Conservation (phyloP, 2,888 invertebrate genomes). For the Ferdinandea cuprea region DNA sequence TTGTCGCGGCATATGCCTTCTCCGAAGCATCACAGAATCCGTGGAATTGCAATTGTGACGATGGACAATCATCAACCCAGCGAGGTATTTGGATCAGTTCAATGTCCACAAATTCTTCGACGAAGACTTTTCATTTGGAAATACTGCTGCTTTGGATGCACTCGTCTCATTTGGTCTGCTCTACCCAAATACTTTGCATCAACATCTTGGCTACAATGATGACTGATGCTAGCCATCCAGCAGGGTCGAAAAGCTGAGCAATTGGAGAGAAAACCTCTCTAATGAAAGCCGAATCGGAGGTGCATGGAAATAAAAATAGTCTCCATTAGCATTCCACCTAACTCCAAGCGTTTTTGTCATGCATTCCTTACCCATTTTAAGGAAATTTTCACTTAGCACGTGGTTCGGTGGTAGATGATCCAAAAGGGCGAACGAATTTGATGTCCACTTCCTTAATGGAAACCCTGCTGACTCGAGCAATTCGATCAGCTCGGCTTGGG, state of each 20-base stretch:
- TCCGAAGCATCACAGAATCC: background rate
- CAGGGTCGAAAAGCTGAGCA: background rate
- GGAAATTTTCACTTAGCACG: background rate
- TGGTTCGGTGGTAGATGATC: background rate
- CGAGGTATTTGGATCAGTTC: background rate
- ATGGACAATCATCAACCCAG: background rate
- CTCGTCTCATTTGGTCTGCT: no score
- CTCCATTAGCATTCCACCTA: no score
- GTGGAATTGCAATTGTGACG: background rate
- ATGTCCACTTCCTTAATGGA: no score
- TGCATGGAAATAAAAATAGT: background rate
- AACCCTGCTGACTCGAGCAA: background rate
- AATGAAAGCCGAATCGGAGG: background rate
- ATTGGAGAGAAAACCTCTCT: background rate
- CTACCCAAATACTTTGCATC: no score
- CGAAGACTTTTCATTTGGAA: no score
- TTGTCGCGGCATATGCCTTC: background rate
- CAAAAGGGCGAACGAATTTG: background rate
- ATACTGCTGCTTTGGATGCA: no score
- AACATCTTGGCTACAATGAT: no score
- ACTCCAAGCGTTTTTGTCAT: background rate
- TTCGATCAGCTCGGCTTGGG: background rate
- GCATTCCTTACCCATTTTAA: background rate
- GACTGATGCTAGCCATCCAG: slow-evolving; percentile 6
- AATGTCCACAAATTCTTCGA: no score